A percentile compares a stretch with the other conserved stretches of the same genome.
Conservation (phyloP, 2,797 vertebrate genomes). For the Enteromius afrohamiltoni region DNA sequence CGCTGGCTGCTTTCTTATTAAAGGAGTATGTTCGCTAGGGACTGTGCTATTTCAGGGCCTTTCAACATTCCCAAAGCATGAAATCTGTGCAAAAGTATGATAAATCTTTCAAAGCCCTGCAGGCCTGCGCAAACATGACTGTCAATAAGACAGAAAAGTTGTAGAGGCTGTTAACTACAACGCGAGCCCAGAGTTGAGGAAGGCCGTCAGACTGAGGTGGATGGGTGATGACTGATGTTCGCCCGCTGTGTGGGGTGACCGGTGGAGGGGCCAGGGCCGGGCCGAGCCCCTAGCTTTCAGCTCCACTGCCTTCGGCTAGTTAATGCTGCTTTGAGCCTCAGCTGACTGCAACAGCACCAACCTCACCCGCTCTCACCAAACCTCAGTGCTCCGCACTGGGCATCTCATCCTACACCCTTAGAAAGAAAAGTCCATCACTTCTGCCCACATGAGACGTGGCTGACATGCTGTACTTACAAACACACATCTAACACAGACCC, state of each 20-base stretch:
- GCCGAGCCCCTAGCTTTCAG: conserved; percentile 24
- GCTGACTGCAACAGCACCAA: neutral
- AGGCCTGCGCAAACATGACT: conserved; percentile 50
- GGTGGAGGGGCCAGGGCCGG: neutral
- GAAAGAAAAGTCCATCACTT: conserved; percentile 1
- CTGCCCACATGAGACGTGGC: neutral
- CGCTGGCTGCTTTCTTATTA: conserved; percentile 36
- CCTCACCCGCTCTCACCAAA: conserved; percentile 4
- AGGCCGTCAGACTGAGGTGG: conserved; percentile 20
- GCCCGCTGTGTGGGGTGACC: conserved; percentile 24
- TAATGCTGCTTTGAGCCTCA: conserved; percentile 24
- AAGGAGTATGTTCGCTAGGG: conserved; percentile 43
- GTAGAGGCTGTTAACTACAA: conserved; percentile 36
- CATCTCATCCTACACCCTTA: conserved; percentile 20
- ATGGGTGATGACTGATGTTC: conserved; percentile 40
- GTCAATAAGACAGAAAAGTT: conserved; percentile 61
- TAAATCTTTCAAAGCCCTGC: conserved; percentile 67
- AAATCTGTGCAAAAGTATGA: conserved; percentile 59
- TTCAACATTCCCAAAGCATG: conserved; percentile 66
- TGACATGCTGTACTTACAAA: conserved; percentile 3
- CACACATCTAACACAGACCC: neutral
- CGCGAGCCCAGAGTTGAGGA: conserved; percentile 19
- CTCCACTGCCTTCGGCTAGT: conserved; percentile 42
- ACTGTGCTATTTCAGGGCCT: conserved; percentile 61
- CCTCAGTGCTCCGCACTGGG: neutral